These are phyloP conservation scores for Marronus borbonicus DNA, from an alignment of 2,888 invertebrate species.

Conservation along the genomic window DNA sequence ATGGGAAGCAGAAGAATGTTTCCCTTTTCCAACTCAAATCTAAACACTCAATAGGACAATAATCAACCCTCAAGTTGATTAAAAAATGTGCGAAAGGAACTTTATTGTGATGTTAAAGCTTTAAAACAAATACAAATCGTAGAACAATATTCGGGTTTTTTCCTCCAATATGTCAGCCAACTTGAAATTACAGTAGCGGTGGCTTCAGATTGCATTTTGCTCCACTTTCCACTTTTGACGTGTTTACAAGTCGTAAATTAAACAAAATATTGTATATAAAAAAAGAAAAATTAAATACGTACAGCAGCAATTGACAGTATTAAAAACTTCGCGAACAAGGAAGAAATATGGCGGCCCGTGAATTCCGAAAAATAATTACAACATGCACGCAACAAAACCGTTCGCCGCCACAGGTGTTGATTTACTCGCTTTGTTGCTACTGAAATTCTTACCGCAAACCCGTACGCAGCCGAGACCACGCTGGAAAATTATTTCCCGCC, in stretches of 20 bases:
- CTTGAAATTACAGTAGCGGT: neutral
- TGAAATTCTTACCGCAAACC: slow-evolving; percentile 22
- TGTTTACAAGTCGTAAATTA: neutral
- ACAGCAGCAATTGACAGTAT: neutral
- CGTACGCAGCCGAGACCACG: slow-evolving; percentile 3
- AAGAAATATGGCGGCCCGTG: slow-evolving; percentile 8
- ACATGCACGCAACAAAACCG: slow-evolving; percentile 18
- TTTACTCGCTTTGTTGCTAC: slow-evolving; percentile 35
- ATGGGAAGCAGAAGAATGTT: too few species aligned
- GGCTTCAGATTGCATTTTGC: neutral
- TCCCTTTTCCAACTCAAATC: too few species aligned
- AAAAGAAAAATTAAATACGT: neutral
- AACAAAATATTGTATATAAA: neutral
- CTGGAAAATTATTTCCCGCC: slow-evolving; percentile 18
- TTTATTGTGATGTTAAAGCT: too few species aligned
- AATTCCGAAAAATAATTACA: slow-evolving; percentile 14
- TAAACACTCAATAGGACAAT: too few species aligned
- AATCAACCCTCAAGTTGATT: too few species aligned
- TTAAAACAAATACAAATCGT: too few species aligned
- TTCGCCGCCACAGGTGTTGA: slow-evolving; percentile 32
- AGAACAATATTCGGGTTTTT: too few species aligned
- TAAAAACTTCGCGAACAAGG: slow-evolving; percentile 5
- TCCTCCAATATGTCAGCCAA: too few species aligned
- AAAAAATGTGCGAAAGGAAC: too few species aligned
- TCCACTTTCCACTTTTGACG: neutral